Evolutionary conservation across 2,797 vertebrate species (phyloP), one percentile per base, ranked within the genome.

Genomic region (Scomberomorus guttatus): DNA sequence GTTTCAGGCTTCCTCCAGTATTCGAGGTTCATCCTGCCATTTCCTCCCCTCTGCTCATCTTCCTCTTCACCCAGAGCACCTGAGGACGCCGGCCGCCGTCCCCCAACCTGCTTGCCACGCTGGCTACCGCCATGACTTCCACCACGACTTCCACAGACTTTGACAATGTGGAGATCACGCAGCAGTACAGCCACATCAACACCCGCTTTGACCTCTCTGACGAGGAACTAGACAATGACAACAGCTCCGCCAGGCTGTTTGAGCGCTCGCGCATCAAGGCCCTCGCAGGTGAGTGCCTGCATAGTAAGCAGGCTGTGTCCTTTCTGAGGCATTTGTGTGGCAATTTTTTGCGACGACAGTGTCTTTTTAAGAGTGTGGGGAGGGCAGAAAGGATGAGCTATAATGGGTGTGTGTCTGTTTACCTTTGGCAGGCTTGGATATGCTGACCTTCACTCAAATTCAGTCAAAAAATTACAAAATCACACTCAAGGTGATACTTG

Each of bases 251-350:
- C 0, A 91, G 98, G 70, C 96, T 98, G 57, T 99, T 99, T 1
- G 98, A 99, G 90, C 96, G 98, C 87, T 99, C 98, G 48, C 97
- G 98, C 93, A 99, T 99, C 95, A 99, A 99, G 94, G 97, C 98
- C 55, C 95, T 99, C 56, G 98, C 98, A 96, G 98, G 98, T 99
- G 93, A 82, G 91, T 75, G 75, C 17, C 24, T 64, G 77, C 77
- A 82, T 85, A 42, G 74, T 24, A 82, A 87, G 73, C 74, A 89
- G 85, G 69, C 72, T 20, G 74, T 0, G 48, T 75, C 75, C 84
- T 77, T 34, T 52, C 51, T 0, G 55, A 51, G 72, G 66, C 13
- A 1, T 77, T 52, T 59, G 54, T 39, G 69, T 57, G 75, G 18
- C 82, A 51, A 39, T 74, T 71, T 74, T 69, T n/a, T 58, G 59